Conservation (phyloP, 2,888 invertebrate species). For the Pyrocoelia pectoralis region DNA sequence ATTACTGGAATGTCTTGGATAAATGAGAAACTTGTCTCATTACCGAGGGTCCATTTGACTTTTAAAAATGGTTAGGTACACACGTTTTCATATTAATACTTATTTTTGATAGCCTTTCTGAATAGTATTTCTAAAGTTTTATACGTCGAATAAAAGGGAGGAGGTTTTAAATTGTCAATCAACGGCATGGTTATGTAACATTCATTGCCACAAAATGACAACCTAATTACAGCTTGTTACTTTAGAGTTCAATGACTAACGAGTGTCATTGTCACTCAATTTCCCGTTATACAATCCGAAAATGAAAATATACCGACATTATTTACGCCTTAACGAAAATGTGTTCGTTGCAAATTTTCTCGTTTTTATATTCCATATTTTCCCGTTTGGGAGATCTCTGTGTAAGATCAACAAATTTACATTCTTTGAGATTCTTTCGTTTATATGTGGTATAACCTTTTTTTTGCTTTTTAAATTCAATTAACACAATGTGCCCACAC, state of each 20-base stretch:
- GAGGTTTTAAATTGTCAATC: conserved; percentile 32
- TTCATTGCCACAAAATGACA: conserved; percentile 34
- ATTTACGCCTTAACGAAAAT: not conserved
- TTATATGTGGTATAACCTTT: too few relatives aligned
- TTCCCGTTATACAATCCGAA: conserved; percentile 16
- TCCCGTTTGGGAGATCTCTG: too few relatives aligned
- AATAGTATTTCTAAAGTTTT: conserved; percentile 2
- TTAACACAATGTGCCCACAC: too few relatives aligned
- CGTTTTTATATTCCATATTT: too few relatives aligned
- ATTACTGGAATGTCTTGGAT: conserved; percentile 28
- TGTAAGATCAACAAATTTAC: too few relatives aligned
- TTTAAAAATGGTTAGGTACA: not conserved
- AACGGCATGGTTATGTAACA: conserved; percentile 31
- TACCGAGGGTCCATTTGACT: conserved; percentile 17
- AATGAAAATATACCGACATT: not conserved
- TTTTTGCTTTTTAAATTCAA: too few relatives aligned
- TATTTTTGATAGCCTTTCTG: too few relatives aligned
- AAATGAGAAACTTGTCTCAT: conserved; percentile 31
- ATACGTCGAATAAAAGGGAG: conserved; percentile 10
- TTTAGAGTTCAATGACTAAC: conserved; percentile 35
- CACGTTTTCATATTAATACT: not conserved
- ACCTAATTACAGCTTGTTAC: conserved; percentile 36
- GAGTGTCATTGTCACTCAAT: conserved; percentile 34
- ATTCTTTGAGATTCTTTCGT: too few relatives aligned
- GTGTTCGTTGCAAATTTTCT: too few relatives aligned